Percentiles rank a stretch among this genome's conserved stretches.
These are phyloP conservation scores for Lasius platythorax DNA, from an alignment of 2,888 invertebrate genomes.

Conservation along the genomic window DNA sequence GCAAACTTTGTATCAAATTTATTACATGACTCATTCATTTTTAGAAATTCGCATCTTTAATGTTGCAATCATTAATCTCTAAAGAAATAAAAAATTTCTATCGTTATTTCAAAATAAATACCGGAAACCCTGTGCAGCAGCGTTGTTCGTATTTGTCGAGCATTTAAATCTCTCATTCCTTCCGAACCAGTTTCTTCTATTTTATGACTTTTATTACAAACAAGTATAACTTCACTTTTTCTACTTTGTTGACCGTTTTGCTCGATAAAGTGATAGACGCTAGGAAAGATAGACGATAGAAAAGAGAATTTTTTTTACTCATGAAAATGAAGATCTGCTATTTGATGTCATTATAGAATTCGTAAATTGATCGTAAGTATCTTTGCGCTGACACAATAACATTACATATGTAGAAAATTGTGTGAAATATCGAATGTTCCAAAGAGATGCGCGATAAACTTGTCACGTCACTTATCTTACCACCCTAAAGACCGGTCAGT, in stretches of 20 bases:
- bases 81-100: neutral
- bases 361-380: slow-evolving; percentile 15
- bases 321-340: neutral
- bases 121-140: neutral
- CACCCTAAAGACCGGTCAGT: slow-evolving; percentile 1
- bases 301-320: neutral
- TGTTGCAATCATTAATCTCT: neutral
- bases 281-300: neutral
- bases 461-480: slow-evolving; percentile 41
- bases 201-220: neutral
- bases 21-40: neutral
- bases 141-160: neutral
- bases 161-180: neutral
- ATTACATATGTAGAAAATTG: slow-evolving; percentile 19
- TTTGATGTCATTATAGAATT: neutral
- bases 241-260: neutral
- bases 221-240: neutral
- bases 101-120: neutral
- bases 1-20: neutral
- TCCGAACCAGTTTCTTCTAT: neutral
- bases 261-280: neutral
- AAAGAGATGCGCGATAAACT: slow-evolving; percentile 15
- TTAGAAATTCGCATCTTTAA: neutral
- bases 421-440: neutral
- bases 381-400: neutral